A percentile compares a stretch with the other conserved stretches of the same genome.
These are phyloP conservation scores for Gastrophysa polygoni DNA, from an alignment of 2,888 invertebrate genomes.

Conservation along the genomic window DNA sequence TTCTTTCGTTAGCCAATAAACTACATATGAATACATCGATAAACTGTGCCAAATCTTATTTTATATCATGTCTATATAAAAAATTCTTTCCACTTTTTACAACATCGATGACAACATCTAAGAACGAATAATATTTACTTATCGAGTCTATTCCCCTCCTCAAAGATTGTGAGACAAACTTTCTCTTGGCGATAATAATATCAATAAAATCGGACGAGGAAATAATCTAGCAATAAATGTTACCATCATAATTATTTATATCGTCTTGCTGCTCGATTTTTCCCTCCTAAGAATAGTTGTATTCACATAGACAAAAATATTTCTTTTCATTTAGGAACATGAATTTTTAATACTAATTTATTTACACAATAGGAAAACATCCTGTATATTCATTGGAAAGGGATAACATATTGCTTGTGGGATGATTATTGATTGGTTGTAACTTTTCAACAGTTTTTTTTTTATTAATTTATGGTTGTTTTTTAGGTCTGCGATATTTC, in stretches of 20 bases:
- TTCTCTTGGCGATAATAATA: constrained; percentile 20
- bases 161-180: constrained; percentile 33
- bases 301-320: constrained; percentile 46
- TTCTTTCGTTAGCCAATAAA: too few relatives aligned
- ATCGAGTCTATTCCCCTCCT: constrained; percentile 59
- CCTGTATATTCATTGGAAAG: constrained; percentile 24
- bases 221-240: neutral
- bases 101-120: constrained; percentile 49
- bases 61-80: constrained; percentile 1
- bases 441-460: too few relatives aligned
- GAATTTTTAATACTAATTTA: constrained; percentile 45
- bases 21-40: too few relatives aligned
- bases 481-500: too few relatives aligned
- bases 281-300: constrained; percentile 2
- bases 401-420: constrained; percentile 44
- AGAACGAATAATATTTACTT: constrained; percentile 40
- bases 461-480: too few relatives aligned
- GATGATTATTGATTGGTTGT: constrained; percentile 34
- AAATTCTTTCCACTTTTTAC: constrained; percentile 13
- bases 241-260: too few relatives aligned
- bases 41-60: neutral
- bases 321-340: constrained; percentile 50
- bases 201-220: constrained; percentile 8
- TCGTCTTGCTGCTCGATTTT: neutral
- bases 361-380: constrained; percentile 42